These are phyloP conservation scores for Ptychadena robeensis DNA, from an alignment of 2,797 vertebrate genomes.

Conservation along the genomic window DNA sequence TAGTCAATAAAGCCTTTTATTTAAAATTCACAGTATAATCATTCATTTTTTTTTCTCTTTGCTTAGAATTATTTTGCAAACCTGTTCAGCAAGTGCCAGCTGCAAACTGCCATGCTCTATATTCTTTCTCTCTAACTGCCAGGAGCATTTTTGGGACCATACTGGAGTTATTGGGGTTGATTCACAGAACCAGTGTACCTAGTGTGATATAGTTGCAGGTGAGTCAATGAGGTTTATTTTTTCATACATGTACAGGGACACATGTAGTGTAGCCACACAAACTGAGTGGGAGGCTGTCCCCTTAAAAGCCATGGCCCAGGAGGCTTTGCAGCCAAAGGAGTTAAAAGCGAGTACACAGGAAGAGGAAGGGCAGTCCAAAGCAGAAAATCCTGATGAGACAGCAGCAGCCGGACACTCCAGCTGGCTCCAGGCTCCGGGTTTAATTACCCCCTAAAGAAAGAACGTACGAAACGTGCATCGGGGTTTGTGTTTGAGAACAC, in stretches of 20 bases:
- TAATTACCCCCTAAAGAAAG: too few species aligned
- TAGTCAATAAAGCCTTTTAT: conserved; percentile 40
- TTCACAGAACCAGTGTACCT: not conserved
- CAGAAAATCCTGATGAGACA: too few species aligned
- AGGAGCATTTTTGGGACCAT: not conserved
- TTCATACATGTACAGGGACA: not conserved
- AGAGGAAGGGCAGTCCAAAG: too few species aligned
- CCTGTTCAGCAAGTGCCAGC: not conserved
- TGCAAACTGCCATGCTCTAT: not conserved
- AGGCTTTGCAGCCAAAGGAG: too few species aligned
- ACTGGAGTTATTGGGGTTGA: not conserved
- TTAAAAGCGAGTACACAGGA: too few species aligned
- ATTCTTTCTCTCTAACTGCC: not conserved
- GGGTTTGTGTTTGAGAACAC: too few species aligned
- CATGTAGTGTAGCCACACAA: too few species aligned
- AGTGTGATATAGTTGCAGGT: not conserved
- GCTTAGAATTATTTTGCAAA: not conserved
- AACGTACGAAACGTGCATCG: too few species aligned
- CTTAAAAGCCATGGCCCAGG: too few species aligned
- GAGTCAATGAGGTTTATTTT: not conserved
- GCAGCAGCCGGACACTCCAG: too few species aligned
- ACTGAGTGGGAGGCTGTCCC: too few species aligned
- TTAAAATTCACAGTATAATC: conserved; percentile 32
- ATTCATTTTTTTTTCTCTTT: not conserved
- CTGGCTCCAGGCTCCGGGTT: too few species aligned